Evolutionary conservation across 1,140 invertebrate genomes (phyloP), one percentile per base, ranked within the genome.

Genomic region (Drosophila bipectinata): DNA sequence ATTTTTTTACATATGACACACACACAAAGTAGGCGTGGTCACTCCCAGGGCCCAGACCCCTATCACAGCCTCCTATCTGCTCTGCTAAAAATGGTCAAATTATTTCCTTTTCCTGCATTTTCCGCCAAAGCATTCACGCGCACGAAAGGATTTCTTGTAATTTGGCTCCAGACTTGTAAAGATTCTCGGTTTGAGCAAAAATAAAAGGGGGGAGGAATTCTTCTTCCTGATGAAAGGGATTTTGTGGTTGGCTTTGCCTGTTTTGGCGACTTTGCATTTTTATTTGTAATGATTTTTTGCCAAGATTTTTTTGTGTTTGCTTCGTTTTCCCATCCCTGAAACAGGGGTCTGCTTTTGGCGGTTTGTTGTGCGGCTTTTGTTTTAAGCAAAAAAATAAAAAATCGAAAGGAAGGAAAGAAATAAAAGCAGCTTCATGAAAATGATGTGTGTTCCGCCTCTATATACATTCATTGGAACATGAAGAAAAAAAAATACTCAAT

Each of bases 101-200:
- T 88, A 88, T 88, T 88, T 88, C 83, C 83, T 83, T 88, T 88
- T 88, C 83, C 83, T 28, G 83, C 81, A 88, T 83, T 84, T 89
- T 81, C 77, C 71, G 83, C 72, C 79, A 83, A 83, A 88, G 83
- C 83, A 88, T 88, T 83, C 84, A 89, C 83, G 79, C 83, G 84
- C 84, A 88, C 83, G 83, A 88, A 88, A 88, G 84, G 84, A 88
- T 88, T 88, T 88, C 84, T 88, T 88, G 83, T 88, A 87, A 87
- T 87, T 87, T 88, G 76, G 79, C 76, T 71, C 73, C 41, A 60
- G 72, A 87, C 80, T 89, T 84, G 69, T 81, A 78, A 78, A 77
- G 79, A 87, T 83, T 73, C 60, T 77, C 34, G 10, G 34, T 3
- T n/a, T 37, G 34, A 12, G 76, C 21, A 21, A 21, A 21, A 61